Evolutionary conservation across 2,888 invertebrate species (phyloP), one percentile per base, ranked within the genome.

Genomic region (Tipula lateralis): DNA sequence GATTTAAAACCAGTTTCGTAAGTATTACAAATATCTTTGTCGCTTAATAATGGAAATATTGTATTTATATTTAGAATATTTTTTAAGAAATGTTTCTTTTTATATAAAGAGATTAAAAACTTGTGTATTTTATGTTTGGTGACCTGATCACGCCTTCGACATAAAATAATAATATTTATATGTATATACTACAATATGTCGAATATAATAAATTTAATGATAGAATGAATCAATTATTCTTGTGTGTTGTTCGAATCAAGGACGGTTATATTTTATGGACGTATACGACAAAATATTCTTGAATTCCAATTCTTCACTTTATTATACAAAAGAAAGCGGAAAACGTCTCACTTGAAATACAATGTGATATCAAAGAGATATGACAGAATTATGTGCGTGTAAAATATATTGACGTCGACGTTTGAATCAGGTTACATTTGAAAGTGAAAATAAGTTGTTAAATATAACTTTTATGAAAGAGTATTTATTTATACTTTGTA

Each of bases 221-320:
- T 66, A 24, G 66, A 66, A 66, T 66, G 66, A 24, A 66, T 66
- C 66, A 66, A 66, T 66, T 66, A 66, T 66, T 66, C 66, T 66
- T 19, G 66, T 19, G 24, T 66, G 66, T 66, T 66, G 24, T 1
- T 66, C 24, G 66, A 66, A 66, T 66, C 66, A 66, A 66, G 66
- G 66, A 19, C 66, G 66, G 44, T 50, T 50, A 39, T 13, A 39
- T 32, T 32, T 32, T 32, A 32, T 12, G 36, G 16, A n/a, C 4
- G 36, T 36, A 36, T 36, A 12, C 3, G 36, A 36, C 1, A 44
- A 44, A 44, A 19, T n/a, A 66, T 66, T 19, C 24, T 66, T 66
- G 24, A 24, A 12, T 44, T 44, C 16, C 36, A 36, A 36, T 36
- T 36, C 36, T 36, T 36, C 9, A 9, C 6, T 12, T 36, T 39